Conservation (phyloP, 2,888 invertebrate species). For the Nomada ferruginata region DNA sequence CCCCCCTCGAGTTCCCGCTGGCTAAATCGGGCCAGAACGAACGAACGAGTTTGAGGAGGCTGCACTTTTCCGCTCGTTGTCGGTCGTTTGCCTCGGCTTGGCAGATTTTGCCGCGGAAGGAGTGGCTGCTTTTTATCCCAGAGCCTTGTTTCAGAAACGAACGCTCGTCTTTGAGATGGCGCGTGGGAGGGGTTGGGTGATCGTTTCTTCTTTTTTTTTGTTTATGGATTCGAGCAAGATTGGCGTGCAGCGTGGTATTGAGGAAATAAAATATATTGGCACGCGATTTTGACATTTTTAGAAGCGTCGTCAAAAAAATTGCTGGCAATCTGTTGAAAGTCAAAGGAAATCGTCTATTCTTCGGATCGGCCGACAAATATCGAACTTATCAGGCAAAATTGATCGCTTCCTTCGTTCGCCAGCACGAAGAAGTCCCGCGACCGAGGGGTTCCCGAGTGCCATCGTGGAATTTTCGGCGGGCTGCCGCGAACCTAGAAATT, state of each 20-base stretch:
- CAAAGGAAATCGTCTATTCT: too few species aligned
- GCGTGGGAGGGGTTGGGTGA: background rate
- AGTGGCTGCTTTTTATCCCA: conserved; percentile 5
- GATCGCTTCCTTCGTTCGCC: too few species aligned
- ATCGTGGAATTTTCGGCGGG: conserved; percentile 59
- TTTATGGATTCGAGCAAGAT: background rate
- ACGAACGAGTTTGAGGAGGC: conserved; percentile 13
- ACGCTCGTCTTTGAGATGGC: background rate
- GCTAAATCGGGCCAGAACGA: conserved; percentile 33
- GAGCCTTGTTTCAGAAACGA: background rate
- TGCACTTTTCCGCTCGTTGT: conserved; percentile 40
- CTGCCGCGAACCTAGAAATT: conserved; percentile 57
- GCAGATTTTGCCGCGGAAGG: conserved; percentile 7
- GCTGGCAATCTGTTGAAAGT: too few species aligned
- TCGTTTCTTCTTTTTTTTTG: conserved; percentile 3
- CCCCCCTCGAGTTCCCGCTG: conserved; percentile 1
- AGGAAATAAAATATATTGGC: too few species aligned
- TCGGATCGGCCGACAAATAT: too few species aligned
- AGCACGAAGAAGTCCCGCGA: background rate
- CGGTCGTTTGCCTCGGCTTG: conserved; percentile 11
- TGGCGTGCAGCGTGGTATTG: too few species aligned
- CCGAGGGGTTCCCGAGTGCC: background rate
- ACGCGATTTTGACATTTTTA: too few species aligned
- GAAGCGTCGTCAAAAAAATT: too few species aligned
- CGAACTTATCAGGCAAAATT: too few species aligned